Evolutionary conservation across 2,888 invertebrate species (phyloP).

Genomic region (Chalcosyrphus nemorum): DNA sequence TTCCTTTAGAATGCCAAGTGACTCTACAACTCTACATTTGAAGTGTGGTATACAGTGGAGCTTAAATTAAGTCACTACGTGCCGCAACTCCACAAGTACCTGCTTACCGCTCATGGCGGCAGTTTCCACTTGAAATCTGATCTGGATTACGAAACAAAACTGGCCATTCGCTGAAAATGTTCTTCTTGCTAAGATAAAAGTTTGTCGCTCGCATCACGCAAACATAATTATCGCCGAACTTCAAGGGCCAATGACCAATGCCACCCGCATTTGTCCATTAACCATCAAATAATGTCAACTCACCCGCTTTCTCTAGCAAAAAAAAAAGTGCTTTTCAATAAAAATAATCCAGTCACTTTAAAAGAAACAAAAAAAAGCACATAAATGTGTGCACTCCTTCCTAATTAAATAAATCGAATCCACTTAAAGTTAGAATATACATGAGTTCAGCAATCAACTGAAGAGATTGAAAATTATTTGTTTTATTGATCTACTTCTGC

Average conservation of each 20-base stretch:
- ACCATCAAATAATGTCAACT: constrained; percentile 3
- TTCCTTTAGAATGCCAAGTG: constrained; percentile 5
- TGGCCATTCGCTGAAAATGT: constrained; percentile 1
- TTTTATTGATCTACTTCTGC: constrained; percentile 43
- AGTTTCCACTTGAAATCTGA: neutral
- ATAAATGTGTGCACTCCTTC: neutral
- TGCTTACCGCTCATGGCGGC: neutral
- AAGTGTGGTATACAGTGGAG: too few relatives aligned
- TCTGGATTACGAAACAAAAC: constrained; percentile 34
- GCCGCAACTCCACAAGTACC: constrained; percentile 14
- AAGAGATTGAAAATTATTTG: constrained; percentile 16
- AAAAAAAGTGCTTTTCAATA: neutral
- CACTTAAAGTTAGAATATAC: constrained; percentile 14
- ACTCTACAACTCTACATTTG: neutral
- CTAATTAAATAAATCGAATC: constrained; percentile 13
- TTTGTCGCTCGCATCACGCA: neutral
- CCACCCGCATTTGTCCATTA: constrained; percentile 1
- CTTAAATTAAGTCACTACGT: constrained; percentile 23
- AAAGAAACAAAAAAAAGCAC: neutral
- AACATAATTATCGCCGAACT: neutral
- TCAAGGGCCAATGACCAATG: constrained; percentile 9
- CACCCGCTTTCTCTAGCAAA: constrained; percentile 22
- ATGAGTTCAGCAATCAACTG: constrained; percentile 33
- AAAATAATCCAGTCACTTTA: neutral
- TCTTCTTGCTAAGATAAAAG: neutral